These are phyloP conservation scores for Volucella inflata DNA, from an alignment of 2,888 invertebrate genomes.

Conservation along the genomic window DNA sequence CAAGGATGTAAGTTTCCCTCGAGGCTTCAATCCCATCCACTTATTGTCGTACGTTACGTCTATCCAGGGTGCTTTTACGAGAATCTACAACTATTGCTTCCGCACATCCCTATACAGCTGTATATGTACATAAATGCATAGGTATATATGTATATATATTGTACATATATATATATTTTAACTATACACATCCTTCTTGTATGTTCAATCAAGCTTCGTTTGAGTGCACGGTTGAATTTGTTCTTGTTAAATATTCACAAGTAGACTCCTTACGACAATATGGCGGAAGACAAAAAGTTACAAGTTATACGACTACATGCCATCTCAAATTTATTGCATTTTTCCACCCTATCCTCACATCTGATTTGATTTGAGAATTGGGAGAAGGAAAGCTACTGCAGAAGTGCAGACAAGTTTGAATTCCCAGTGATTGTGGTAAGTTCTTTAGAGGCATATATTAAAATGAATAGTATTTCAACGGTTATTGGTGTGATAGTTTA, in stretches of 20 bases:
- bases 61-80: conserved; percentile 42
- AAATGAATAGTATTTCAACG: conserved; percentile 65
- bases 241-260: conserved; percentile 74
- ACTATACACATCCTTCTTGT: conserved; percentile 61
- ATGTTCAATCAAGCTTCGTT: conserved; percentile 75
- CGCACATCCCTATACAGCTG: background rate
- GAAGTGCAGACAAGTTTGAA: conserved; percentile 54
- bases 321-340: conserved; percentile 72
- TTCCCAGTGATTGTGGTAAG: conserved; percentile 59
- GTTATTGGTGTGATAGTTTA: conserved; percentile 43
- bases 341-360: conserved; percentile 37
- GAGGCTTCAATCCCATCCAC: conserved; percentile 75
- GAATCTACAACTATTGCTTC: conserved; percentile 48
- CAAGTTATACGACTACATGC: conserved; percentile 73
- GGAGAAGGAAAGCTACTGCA: conserved; percentile 54
- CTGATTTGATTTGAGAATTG: conserved; percentile 69
- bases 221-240: conserved; percentile 76
- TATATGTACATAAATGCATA: background rate
- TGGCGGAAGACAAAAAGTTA: conserved; percentile 71
- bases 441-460: conserved; percentile 42
- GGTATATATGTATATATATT: background rate
- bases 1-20: conserved; percentile 75
- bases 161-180: conserved; percentile 26
- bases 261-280: conserved; percentile 73
- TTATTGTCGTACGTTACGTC: conserved; percentile 75